phyloP scores from a whole-genome alignment of 2,888 invertebrate genomes.

The Nebria salina region DNA sequence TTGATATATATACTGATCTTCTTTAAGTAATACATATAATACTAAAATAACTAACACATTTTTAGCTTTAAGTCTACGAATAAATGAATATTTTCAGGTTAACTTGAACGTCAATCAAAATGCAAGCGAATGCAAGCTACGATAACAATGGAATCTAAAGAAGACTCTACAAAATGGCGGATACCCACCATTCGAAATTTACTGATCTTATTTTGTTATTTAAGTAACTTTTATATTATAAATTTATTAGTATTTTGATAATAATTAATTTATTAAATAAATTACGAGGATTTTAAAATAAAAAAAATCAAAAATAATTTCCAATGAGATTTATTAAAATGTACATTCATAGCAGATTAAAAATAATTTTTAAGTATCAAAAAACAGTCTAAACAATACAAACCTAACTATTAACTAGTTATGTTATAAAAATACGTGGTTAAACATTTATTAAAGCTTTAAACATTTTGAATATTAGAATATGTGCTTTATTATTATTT shows the following conservation, averaged over 20 bases:
- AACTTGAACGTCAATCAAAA: not conserved
- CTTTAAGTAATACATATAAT: too few relatives aligned
- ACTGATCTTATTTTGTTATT: too few relatives aligned
- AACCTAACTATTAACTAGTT: slow-evolving; percentile 34
- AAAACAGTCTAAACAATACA: slow-evolving; percentile 40
- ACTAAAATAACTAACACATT: too few relatives aligned
- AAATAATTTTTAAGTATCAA: slow-evolving; percentile 41
- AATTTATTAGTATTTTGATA: too few relatives aligned
- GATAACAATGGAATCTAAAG: too few relatives aligned
- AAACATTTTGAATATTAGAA: slow-evolving; percentile 43
- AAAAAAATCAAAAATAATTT: slow-evolving; percentile 14
- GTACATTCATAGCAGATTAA: slow-evolving; percentile 44
- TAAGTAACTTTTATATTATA: too few relatives aligned
- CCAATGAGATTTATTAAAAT: slow-evolving; percentile 32
- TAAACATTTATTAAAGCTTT: slow-evolving; percentile 36
- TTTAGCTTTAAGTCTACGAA: not conserved
- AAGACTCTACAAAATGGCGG: too few relatives aligned
- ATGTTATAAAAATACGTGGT: slow-evolving; percentile 46
- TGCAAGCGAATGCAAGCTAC: too few relatives aligned
- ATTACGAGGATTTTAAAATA: too few relatives aligned
- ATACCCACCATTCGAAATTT: too few relatives aligned
- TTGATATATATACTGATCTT: not conserved
- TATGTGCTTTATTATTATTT: slow-evolving; percentile 40
- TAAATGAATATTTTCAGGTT: not conserved
- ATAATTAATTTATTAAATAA: too few relatives aligned